phyloP scores from a whole-genome alignment of 1,140 invertebrate genomes.

The Chrysomallon squamiferum region DNA sequence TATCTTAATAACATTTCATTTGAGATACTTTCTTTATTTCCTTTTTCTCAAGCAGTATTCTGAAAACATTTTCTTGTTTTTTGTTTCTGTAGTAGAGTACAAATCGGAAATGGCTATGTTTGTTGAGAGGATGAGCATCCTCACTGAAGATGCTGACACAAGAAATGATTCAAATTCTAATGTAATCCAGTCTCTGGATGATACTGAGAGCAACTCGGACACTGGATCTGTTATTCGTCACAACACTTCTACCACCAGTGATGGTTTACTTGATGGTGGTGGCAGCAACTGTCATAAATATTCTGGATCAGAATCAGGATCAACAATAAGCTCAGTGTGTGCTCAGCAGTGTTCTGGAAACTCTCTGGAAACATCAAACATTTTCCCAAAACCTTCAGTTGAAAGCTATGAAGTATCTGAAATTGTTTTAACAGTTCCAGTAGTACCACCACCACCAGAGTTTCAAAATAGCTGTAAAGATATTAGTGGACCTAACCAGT shows the following conservation, averaged over 20 bases:
- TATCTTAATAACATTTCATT: no score
- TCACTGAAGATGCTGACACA: conserved; percentile 14
- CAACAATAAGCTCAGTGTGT: no score
- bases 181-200: conserved; percentile 6
- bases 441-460: conserved; percentile 40
- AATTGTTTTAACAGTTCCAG: conserved; percentile 33
- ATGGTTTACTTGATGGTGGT: no score
- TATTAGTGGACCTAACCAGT: not conserved
- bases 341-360: no score
- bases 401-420: conserved; percentile 30
- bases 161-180: conserved; percentile 9
- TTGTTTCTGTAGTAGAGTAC: conserved; percentile 22
- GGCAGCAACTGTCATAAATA: no score
- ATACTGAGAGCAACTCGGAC: conserved; percentile 22
- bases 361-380: no score
- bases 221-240: conserved; percentile 27
- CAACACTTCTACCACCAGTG: not conserved
- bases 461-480: conserved; percentile 30
- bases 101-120: conserved; percentile 43
- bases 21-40: no score
- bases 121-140: conserved; percentile 40
- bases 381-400: not conserved
- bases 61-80: not conserved
- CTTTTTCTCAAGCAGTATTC: not conserved
- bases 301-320: no score